phyloP scores from a whole-genome alignment of 2,113 vertebrate species.

The Entomyzon cyanotis region DNA sequence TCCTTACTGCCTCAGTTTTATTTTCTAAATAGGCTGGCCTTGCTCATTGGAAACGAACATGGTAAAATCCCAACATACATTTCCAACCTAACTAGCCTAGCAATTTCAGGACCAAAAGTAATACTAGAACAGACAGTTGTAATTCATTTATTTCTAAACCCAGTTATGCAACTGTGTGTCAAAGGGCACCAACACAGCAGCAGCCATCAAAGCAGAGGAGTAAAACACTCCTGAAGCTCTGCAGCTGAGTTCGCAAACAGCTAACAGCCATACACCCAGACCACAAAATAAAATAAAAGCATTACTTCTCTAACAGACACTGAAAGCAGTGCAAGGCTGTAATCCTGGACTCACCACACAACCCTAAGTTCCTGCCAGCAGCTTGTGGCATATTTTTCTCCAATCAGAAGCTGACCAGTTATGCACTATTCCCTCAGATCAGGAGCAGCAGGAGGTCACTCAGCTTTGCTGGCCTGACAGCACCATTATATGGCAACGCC shows the following conservation, averaged over 20 bases:
- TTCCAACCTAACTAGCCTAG: background rate
- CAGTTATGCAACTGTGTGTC: background rate
- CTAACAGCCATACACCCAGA: background rate
- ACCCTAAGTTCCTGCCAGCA: background rate
- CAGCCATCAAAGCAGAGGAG: background rate
- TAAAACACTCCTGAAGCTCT: background rate
- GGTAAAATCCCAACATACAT: background rate
- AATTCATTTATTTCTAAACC: background rate
- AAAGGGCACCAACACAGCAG: background rate
- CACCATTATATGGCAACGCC: fast-evolving
- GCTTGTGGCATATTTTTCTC: background rate
- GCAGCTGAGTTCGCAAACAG: background rate
- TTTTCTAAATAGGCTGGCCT: background rate
- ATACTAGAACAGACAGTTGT: background rate
- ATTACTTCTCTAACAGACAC: background rate
- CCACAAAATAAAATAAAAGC: background rate
- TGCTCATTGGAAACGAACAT: background rate
- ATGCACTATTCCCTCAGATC: background rate
- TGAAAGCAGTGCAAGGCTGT: background rate
- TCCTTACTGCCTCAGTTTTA: background rate
- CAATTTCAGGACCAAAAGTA: background rate
- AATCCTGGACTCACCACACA: background rate
- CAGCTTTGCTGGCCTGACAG: background rate
- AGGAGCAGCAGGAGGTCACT: background rate
- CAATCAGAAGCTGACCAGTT: background rate